These are phyloP conservation scores for Magallana gigas DNA, from an alignment of 1,140 invertebrate species.

Conservation along the genomic window DNA sequence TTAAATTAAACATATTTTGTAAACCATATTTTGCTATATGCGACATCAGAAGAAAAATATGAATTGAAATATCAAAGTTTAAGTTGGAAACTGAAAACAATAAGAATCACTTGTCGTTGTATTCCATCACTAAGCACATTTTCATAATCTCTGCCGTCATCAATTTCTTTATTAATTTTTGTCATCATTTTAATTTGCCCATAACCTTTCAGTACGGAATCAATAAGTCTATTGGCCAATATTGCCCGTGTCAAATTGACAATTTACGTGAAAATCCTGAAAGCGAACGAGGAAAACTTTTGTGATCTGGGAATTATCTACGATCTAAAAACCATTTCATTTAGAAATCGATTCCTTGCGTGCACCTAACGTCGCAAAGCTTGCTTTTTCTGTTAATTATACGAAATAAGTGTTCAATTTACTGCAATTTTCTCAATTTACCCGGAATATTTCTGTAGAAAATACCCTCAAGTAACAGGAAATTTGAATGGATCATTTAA, in stretches of 20 bases:
- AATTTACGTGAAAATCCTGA: not conserved
- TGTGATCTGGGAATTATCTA: not conserved
- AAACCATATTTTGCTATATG: too few relatives aligned
- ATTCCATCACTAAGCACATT: not conserved
- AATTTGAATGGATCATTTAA: not conserved
- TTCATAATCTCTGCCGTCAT: not conserved
- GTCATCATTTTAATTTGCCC: not conserved
- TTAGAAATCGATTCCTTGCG: not conserved
- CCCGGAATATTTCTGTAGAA: not conserved
- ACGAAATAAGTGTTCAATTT: not conserved
- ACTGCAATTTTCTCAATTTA: constrained; percentile 11
- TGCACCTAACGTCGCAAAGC: constrained; percentile 2
- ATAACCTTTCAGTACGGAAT: not conserved
- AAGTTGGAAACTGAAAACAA: too few relatives aligned
- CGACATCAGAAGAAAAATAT: too few relatives aligned
- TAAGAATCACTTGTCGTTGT: too few relatives aligned
- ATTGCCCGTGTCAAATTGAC: not conserved
- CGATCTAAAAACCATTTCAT: not conserved
- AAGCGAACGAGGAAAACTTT: not conserved
- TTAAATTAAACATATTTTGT: too few relatives aligned
- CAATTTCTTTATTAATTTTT: not conserved
- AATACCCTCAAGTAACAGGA: constrained; percentile 11
- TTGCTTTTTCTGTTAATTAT: not conserved
- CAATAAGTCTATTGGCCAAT: too few relatives aligned
- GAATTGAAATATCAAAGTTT: too few relatives aligned